A percentile compares a stretch with the other conserved stretches of the same genome.
Evolutionary conservation across 2,797 vertebrate genomes (phyloP).

Genomic region (Loriculus beryllinus): DNA sequence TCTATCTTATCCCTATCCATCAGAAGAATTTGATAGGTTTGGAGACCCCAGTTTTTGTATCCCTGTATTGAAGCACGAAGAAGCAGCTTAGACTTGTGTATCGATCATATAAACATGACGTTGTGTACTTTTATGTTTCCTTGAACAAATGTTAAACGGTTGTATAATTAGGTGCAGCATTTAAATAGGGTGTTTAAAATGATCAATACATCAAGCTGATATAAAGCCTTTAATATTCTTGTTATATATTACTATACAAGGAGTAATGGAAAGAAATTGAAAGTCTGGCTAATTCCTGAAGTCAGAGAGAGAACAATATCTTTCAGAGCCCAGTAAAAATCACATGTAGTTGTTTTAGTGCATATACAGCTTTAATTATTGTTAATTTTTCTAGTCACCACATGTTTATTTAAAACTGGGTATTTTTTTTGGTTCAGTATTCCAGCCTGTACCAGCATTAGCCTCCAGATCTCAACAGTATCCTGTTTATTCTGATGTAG

Average conservation of each 20-base stretch:
- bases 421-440: slow-evolving; percentile 61
- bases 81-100: not conserved
- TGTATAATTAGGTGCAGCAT: not conserved
- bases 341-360: not conserved
- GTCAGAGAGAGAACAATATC: not conserved
- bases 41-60: slow-evolving; percentile 6
- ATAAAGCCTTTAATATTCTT: not conserved
- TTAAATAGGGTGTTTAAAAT: not conserved
- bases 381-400: slow-evolving; percentile 49
- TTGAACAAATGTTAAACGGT: not conserved
- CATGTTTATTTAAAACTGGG: slow-evolving; percentile 42
- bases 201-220: not conserved
- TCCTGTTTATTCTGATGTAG: slow-evolving; percentile 76
- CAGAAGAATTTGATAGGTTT: slow-evolving; percentile 35
- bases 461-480: slow-evolving; percentile 76
- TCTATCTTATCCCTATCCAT: slow-evolving; percentile 62
- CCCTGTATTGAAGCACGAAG: not conserved
- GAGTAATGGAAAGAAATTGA: not conserved
- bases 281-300: not conserved
- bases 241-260: not conserved
- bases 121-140: not conserved
- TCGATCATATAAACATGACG: not conserved
- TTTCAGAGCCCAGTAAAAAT: not conserved
- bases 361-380: slow-evolving; percentile 56
- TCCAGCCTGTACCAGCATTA: slow-evolving; percentile 67